phyloP scores from a whole-genome alignment of 2,113 vertebrate species.

The Bombycilla garrulus region DNA sequence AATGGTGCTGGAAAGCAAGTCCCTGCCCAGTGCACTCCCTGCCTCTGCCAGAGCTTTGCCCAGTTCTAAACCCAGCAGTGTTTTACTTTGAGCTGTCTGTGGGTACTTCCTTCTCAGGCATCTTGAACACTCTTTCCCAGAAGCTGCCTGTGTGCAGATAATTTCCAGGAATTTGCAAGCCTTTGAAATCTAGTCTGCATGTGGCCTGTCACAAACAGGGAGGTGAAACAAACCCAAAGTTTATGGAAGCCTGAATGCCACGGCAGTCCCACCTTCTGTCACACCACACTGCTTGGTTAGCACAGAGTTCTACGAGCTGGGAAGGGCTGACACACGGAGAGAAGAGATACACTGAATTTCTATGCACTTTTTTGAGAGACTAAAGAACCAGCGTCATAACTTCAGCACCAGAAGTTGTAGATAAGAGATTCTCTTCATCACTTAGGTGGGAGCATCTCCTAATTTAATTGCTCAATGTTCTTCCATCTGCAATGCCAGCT shows the following conservation, averaged over 20 bases:
- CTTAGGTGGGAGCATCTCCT: background rate
- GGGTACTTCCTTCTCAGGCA: background rate
- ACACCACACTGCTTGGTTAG: fast-evolving
- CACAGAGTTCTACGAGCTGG: background rate
- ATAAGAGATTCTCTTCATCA: background rate
- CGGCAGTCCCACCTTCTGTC: background rate
- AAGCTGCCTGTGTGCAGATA: background rate
- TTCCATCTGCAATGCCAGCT: background rate
- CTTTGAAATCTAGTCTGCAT: background rate
- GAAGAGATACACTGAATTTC: background rate
- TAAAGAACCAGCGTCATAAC: background rate
- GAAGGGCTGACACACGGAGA: background rate
- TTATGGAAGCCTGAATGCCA: background rate
- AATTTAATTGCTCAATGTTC: background rate
- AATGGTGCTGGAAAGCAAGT: background rate
- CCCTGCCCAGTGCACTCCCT: background rate
- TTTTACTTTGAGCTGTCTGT: background rate
- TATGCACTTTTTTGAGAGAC: background rate
- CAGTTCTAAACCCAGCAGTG: background rate
- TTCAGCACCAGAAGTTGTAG: background rate
- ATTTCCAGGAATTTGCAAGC: background rate
- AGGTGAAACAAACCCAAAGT: background rate
- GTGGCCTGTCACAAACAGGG: background rate
- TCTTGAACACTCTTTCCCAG: background rate
- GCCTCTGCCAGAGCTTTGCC: background rate